Evolutionary conservation across 2,113 vertebrate species (phyloP).

Genomic region (Gyps fulvus): DNA sequence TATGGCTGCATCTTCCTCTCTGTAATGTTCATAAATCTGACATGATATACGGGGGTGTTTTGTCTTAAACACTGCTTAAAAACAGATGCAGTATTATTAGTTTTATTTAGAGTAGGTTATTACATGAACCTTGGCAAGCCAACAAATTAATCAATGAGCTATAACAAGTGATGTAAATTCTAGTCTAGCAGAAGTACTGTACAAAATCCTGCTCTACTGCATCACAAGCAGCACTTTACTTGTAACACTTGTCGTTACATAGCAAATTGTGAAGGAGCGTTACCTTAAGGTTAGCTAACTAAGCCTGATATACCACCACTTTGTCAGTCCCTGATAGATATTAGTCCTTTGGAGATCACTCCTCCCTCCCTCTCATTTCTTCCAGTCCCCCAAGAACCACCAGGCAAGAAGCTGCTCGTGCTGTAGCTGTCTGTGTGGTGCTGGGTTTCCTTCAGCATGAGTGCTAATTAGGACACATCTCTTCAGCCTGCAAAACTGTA

Average conservation of each 20-base stretch:
- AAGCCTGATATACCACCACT: neutral
- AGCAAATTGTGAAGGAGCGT: neutral
- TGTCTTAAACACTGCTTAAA: neutral
- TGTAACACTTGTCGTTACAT: neutral
- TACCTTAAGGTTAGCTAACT: neutral
- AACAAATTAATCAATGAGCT: neutral
- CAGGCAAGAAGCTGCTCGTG: neutral
- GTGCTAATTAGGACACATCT: neutral
- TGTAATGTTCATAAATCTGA: neutral
- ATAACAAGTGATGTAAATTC: neutral
- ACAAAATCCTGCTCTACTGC: neutral
- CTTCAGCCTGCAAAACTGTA: neutral
- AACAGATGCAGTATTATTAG: neutral
- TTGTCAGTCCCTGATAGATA: accelerated
- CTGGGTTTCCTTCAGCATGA: neutral
- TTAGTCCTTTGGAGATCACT: neutral
- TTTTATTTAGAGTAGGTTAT: neutral
- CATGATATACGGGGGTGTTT: neutral
- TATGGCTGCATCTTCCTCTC: neutral
- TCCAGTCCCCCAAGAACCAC: no score
- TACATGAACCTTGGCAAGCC: neutral
- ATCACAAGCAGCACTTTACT: neutral
- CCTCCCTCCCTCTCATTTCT: neutral
- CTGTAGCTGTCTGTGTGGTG: neutral
- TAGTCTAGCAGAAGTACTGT: neutral